A percentile compares a stretch with the other conserved stretches of the same genome.
These are phyloP conservation scores for Drosophila murphyi DNA, from an alignment of 1,140 invertebrate species.

Conservation along the genomic window DNA sequence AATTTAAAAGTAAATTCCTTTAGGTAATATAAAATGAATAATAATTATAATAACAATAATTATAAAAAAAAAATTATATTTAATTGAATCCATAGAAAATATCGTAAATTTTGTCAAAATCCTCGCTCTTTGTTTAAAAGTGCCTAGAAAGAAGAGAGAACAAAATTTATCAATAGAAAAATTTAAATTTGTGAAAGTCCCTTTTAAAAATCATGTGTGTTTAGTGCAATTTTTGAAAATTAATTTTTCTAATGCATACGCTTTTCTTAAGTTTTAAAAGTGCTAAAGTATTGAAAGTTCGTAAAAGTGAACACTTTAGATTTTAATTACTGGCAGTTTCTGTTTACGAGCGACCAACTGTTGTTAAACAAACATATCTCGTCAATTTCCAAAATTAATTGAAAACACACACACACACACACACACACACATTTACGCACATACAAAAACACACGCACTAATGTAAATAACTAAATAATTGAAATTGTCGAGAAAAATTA, in stretches of 20 bases:
- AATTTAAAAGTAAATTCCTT: too few species aligned
- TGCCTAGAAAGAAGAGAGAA: not conserved
- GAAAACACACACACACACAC: slow-evolving; percentile 12
- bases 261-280: too few species aligned
- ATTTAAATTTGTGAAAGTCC: not conserved
- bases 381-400: slow-evolving; percentile 10
- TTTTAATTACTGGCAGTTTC: not conserved
- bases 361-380: not conserved
- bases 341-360: not conserved
- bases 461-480: slow-evolving; percentile 42
- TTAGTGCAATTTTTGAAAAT: too few species aligned
- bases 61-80: too few species aligned
- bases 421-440: slow-evolving; percentile 3
- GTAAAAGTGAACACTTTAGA: not conserved
- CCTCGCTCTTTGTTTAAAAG: too few species aligned
- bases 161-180: not conserved
- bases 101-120: too few species aligned
- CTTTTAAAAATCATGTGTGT: too few species aligned
- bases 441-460: not conserved
- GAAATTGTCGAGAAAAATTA: slow-evolving; percentile 4
- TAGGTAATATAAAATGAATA: too few species aligned
- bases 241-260: too few species aligned
- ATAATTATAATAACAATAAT: too few species aligned
- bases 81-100: too few species aligned
- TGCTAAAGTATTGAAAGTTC: not conserved